phyloP scores from a whole-genome alignment of 1,140 invertebrate genomes.

The Metopolophium dirhodum region DNA sequence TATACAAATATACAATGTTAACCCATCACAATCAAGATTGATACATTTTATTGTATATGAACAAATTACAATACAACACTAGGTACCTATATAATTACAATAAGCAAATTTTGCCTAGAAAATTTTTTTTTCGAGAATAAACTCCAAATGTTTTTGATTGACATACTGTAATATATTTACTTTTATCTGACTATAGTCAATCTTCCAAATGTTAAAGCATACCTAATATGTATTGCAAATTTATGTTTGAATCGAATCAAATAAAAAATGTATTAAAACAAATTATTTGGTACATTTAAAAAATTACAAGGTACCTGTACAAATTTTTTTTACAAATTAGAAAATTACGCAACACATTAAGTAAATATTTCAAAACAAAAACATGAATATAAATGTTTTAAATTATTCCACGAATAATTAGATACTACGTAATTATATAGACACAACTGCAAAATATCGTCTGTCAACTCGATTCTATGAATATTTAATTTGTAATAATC shows the following conservation, averaged over 20 bases:
- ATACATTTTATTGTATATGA: too few species aligned
- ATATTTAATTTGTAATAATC: conserved; percentile 42
- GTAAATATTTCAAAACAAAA: not conserved
- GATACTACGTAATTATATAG: not conserved
- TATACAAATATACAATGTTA: too few species aligned
- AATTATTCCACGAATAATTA: not conserved
- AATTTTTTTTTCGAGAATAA: too few species aligned
- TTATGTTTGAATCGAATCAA: not conserved
- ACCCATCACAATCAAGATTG: too few species aligned
- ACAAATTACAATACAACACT: too few species aligned
- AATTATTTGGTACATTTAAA: not conserved
- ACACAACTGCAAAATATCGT: not conserved
- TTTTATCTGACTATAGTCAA: not conserved
- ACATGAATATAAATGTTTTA: not conserved
- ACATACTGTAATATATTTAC: not conserved
- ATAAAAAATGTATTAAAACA: not conserved
- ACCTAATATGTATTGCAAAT: not conserved
- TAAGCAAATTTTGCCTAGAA: too few species aligned
- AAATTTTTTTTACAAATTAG: too few species aligned
- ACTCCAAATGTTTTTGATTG: too few species aligned
- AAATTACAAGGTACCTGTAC: not conserved
- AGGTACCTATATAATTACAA: too few species aligned
- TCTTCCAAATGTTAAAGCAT: not conserved
- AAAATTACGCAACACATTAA: not conserved
- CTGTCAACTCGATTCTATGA: not conserved